Percentiles rank a stretch among this genome's conserved stretches.
phyloP scores from a whole-genome alignment of 2,888 invertebrate genomes.

The Melanargia galathea region DNA sequence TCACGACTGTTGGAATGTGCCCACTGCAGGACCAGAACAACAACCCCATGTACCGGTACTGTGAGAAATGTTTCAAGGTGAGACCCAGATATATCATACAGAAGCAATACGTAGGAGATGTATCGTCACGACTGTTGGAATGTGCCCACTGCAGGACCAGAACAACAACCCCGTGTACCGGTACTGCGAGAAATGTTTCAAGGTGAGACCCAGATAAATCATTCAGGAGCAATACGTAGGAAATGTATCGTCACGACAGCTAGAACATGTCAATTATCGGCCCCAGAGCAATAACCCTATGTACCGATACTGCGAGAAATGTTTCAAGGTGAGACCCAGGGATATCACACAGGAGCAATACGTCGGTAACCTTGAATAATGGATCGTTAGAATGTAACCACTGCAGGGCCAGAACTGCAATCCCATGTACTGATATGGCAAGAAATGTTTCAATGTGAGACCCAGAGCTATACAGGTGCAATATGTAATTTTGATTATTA shows the following conservation, averaged over 20 bases:
- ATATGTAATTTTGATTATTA: too few species aligned
- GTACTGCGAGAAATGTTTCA: conserved; percentile 82
- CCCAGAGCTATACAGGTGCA: not conserved
- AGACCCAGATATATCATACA: not conserved
- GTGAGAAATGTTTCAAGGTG: conserved; percentile 72
- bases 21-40: conserved; percentile 84
- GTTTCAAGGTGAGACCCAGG: conserved; percentile 29
- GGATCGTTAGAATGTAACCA: conserved; percentile 81
- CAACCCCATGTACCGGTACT: conserved; percentile 85
- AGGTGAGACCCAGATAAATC: conserved; percentile 13
- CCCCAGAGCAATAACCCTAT: conserved; percentile 84
- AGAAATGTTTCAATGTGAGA: conserved; percentile 33
- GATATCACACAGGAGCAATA: not conserved
- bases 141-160: conserved; percentile 84
- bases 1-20: conserved; percentile 85
- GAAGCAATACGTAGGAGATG: conserved; percentile 29
- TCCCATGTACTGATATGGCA: conserved; percentile 72
- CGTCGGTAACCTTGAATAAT: conserved; percentile 11
- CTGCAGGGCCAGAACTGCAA: conserved; percentile 84
- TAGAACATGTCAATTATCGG: conserved; percentile 83
- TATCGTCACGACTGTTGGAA: conserved; percentile 80
- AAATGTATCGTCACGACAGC: conserved; percentile 62
- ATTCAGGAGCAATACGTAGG: too few species aligned
- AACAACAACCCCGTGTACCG: conserved; percentile 85
- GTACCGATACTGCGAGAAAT: conserved; percentile 85